Conservation (phyloP, 2,888 invertebrate species). For the Notocelia uddmanniana region DNA sequence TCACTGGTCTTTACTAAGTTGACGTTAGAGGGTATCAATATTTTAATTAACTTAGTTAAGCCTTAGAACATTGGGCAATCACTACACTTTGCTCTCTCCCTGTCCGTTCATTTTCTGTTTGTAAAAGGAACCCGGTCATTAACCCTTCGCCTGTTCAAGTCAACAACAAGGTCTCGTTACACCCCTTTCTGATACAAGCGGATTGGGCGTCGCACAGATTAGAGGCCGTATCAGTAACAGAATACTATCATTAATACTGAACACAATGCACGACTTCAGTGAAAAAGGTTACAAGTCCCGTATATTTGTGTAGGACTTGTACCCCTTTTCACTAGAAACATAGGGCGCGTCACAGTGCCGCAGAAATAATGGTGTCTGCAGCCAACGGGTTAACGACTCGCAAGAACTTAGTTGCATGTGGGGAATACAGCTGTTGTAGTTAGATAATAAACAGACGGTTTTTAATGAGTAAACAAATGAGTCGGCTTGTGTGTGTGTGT, state of each 20-base stretch:
- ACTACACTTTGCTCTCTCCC: background rate
- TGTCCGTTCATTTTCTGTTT: background rate
- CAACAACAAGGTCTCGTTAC: background rate
- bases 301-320: too few species aligned
- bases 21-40: too few species aligned
- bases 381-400: constrained; percentile 7
- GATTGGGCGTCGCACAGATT: background rate
- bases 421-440: background rate
- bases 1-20: too few species aligned
- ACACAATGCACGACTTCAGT: background rate
- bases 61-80: background rate
- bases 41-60: too few species aligned
- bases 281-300: too few species aligned
- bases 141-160: background rate
- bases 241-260: constrained; percentile 1
- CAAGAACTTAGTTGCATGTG: background rate
- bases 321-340: too few species aligned
- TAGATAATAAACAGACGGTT: background rate
- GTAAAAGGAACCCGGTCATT: background rate
- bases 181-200: constrained; percentile 2
- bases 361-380: background rate
- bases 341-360: background rate
- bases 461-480: constrained; percentile 2
- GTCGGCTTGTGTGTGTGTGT: constrained; percentile 2
- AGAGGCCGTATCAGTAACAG: background rate